Conservation (phyloP, 2,888 invertebrate species). For the Chorisops tibialis region DNA sequence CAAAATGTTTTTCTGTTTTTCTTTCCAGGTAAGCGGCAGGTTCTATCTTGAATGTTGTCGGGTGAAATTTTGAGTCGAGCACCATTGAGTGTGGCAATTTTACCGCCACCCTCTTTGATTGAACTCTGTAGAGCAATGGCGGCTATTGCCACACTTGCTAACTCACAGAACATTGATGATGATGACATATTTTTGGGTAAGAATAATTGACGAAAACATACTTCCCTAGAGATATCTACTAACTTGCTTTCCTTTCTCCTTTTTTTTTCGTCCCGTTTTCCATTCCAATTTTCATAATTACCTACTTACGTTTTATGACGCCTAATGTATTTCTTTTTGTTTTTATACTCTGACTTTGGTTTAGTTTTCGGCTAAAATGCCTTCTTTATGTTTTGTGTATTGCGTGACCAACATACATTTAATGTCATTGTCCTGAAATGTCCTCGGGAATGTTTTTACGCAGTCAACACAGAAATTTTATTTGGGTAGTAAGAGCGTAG, state of each 20-base stretch:
- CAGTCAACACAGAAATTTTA: not conserved
- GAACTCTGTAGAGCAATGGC: slow-evolving; percentile 38
- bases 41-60: slow-evolving; percentile 38
- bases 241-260: too few species aligned
- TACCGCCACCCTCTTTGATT: slow-evolving; percentile 38
- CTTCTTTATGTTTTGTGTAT: slow-evolving; percentile 11
- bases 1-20: slow-evolving; percentile 12
- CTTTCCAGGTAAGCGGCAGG: slow-evolving; percentile 36
- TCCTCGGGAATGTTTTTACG: slow-evolving; percentile 12
- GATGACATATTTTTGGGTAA: slow-evolving; percentile 39
- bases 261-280: not conserved
- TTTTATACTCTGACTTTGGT: slow-evolving; percentile 6
- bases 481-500: not conserved
- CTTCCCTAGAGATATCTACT: too few species aligned
- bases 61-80: slow-evolving; percentile 38
- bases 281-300: slow-evolving; percentile 24
- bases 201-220: not conserved
- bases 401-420: slow-evolving; percentile 22
- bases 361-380: slow-evolving; percentile 15
- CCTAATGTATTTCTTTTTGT: slow-evolving; percentile 18
- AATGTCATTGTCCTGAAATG: slow-evolving; percentile 3
- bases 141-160: slow-evolving; percentile 38
- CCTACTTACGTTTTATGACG: slow-evolving; percentile 20
- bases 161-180: slow-evolving; percentile 38
- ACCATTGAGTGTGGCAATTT: slow-evolving; percentile 39